Evolutionary conservation across 1,140 invertebrate species (phyloP).

Genomic region (Colletes gigas): DNA sequence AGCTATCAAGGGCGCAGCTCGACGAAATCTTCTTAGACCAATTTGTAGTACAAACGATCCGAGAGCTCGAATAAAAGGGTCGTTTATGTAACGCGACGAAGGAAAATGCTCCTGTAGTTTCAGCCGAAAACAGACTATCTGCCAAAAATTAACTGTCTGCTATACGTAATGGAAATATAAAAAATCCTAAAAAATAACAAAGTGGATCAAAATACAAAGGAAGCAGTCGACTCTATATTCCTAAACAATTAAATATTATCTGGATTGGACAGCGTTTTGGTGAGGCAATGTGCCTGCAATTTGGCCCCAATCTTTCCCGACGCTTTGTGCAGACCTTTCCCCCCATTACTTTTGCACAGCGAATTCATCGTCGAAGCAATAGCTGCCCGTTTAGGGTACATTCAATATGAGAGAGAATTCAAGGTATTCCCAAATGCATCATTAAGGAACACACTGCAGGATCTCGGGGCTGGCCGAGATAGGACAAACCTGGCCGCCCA

Average conservation of each 20-base stretch:
- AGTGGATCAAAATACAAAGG: no score
- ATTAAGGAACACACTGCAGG: background rate
- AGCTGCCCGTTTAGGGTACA: background rate
- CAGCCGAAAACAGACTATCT: conserved; percentile 29
- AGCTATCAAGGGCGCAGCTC: conserved; percentile 49
- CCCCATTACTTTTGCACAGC: background rate
- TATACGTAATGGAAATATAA: no score
- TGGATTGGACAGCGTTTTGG: no score
- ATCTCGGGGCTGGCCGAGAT: background rate
- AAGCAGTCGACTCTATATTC: no score
- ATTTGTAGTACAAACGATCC: conserved; percentile 69
- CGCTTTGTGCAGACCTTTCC: no score
- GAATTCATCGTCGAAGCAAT: background rate
- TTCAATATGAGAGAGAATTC: background rate
- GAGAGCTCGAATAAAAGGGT: conserved; percentile 57
- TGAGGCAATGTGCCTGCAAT: no score
- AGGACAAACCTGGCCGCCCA: conserved; percentile 47
- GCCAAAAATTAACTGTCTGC: no score
- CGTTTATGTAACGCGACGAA: conserved; percentile 65
- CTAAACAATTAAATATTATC: no score
- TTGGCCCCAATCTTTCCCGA: no score
- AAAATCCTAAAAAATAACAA: no score
- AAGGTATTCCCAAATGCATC: background rate
- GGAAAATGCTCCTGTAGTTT: conserved; percentile 48
- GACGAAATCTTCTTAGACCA: conserved; percentile 71